Evolutionary conservation across 1,140 invertebrate genomes (phyloP), one percentile per base, ranked within the genome.

Genomic region (Saccostrea cuccullata): DNA sequence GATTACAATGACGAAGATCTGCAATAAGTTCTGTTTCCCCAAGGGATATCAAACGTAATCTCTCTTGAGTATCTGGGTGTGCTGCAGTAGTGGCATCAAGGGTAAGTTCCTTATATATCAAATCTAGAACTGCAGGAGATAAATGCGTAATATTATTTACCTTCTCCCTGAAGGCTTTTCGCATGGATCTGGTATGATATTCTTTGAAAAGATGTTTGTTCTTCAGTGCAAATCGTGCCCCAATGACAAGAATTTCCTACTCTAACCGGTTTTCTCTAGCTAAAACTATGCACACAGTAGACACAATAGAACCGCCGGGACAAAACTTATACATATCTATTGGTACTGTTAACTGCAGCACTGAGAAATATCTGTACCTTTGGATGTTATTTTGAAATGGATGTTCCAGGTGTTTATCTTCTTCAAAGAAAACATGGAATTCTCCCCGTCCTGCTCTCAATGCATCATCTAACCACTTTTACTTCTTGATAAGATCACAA

Each of bases 71-170:
- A 6, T 67, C 84, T 23, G 90, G 90, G 77, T 90, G n/a, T 8
- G 20, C 47, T 11, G 90, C 86, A 36, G 82, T 55, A 36, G 84
- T 26, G 9, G 60, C 58, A 86, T 90, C 90, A 12, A 87, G 0
- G 30, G 30, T 36, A 30, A 90, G 36, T 70, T 89, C 86, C 70
- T 87, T 87, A 82, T 89, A 90, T 13, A 90, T 89, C 26, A 90
- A 86, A 17, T 90, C 86, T 55, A 47, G 73, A 26, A 89, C 84
- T 55, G 26, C 8, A n/a, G 86, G 88, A 26, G 56, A 58, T 55
- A 89, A n/a, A 36, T 13, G n/a, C 0, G 55, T 67, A 47, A 89
- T 47, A 85, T 84, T 58, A 36, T 36, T 36, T 58, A 58, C 56
- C 56, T 2, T 2, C 30, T 36, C 30, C 30, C 30, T 36, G 30